A percentile compares a stretch with the other conserved stretches of the same genome.
These are phyloP conservation scores for Phenganax subtilis DNA, from an alignment of 92 coral and sea anemone species.

Conservation along the genomic window DNA sequence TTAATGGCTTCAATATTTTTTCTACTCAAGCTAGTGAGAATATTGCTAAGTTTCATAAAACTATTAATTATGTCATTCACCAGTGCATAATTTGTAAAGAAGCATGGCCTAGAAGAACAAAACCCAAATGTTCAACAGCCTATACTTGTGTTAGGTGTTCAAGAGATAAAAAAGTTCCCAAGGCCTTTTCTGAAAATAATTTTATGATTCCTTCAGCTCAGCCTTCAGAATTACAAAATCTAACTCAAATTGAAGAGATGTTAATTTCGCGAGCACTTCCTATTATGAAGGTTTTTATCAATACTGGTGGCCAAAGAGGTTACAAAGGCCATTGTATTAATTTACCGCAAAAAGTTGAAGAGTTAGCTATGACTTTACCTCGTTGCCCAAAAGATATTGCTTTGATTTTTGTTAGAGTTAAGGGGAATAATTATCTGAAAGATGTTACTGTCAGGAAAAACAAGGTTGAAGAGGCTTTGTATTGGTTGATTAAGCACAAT, in stretches of 20 bases:
- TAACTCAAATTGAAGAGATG: conserved; percentile 3
- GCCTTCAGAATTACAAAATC: conserved; percentile 6
- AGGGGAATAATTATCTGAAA: conserved; percentile 38
- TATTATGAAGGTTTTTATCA: conserved; percentile 9
- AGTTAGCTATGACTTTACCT: conserved; percentile 47
- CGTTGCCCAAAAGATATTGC: conserved; percentile 42
- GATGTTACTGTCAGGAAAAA: conserved; percentile 52
- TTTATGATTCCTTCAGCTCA: conserved; percentile 3
- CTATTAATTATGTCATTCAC: conserved; percentile 26
- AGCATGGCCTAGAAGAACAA: conserved; percentile 53
- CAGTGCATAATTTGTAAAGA: conserved; percentile 26
- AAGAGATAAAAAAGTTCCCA: background rate
- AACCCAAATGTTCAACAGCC: conserved; percentile 23
- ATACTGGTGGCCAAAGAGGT: conserved; percentile 42
- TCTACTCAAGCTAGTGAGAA: conserved; percentile 27
- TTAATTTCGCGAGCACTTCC: conserved; percentile 13
- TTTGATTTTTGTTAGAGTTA: conserved; percentile 47
- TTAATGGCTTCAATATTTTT: conserved; percentile 16
- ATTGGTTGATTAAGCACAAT: conserved; percentile 48
- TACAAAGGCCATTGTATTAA: conserved; percentile 49
- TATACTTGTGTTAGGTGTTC: conserved; percentile 3
- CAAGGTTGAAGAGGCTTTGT: conserved; percentile 45
- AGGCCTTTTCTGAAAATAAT: conserved; percentile 4
- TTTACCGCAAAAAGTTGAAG: conserved; percentile 48
- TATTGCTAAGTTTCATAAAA: conserved; percentile 43